Evolutionary conservation across 2,797 vertebrate species (phyloP).

Genomic region (Trichosurus vulpecula): DNA sequence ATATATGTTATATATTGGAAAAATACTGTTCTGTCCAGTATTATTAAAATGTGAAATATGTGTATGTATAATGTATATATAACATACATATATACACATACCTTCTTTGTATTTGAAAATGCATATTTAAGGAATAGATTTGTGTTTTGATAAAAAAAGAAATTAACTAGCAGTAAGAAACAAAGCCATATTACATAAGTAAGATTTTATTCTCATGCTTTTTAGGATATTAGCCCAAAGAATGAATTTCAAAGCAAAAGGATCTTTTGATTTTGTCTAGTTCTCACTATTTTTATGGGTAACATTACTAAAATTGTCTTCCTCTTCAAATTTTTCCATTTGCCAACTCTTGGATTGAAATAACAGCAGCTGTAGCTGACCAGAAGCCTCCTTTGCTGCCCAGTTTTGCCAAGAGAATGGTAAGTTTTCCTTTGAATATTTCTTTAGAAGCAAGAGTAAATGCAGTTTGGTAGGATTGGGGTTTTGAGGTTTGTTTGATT

Average conservation of each 20-base stretch:
- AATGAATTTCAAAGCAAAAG: constrained; percentile 49
- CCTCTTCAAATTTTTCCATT: constrained; percentile 54
- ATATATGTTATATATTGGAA: not conserved
- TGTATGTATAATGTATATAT: not conserved
- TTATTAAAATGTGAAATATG: not conserved
- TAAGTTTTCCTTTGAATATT: not conserved
- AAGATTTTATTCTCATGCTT: constrained; percentile 70
- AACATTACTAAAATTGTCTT: constrained; percentile 38
- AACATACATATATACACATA: not conserved
- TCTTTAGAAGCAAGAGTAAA: not conserved
- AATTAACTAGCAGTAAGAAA: constrained; percentile 53
- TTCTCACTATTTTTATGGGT: constrained; percentile 35
- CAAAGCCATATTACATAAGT: constrained; percentile 61
- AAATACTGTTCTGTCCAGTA: not conserved
- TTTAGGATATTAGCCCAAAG: constrained; percentile 61
- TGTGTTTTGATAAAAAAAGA: constrained; percentile 57
- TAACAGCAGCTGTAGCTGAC: constrained; percentile 61
- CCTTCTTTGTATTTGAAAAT: constrained; percentile 54
- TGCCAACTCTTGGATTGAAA: constrained; percentile 57
- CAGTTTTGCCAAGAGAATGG: constrained; percentile 49
- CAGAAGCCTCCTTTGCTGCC: constrained; percentile 51
- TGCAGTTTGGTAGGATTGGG: not conserved
- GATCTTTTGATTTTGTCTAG: constrained; percentile 52
- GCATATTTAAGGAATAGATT: constrained; percentile 41
- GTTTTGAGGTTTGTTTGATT: not conserved